Percentiles rank a stretch among this genome's conserved stretches.
Conservation (phyloP, 1,140 invertebrate species). For the Zaprionus nigranus region DNA sequence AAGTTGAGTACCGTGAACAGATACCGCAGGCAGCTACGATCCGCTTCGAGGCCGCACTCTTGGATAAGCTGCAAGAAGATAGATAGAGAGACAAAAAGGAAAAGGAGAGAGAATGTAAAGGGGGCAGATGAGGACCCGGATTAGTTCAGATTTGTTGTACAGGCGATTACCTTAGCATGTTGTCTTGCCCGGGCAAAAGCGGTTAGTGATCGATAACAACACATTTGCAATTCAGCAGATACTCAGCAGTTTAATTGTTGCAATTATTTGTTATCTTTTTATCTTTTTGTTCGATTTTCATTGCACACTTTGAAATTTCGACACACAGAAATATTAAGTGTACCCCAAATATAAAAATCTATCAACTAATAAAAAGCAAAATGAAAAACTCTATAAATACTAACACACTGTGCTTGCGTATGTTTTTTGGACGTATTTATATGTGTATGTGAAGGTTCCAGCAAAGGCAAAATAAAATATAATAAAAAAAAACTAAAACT, state of each 20-base stretch:
- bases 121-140: slow-evolving; percentile 3
- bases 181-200: slow-evolving; percentile 51
- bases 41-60: slow-evolving; percentile 93
- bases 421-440: background rate
- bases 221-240: slow-evolving; percentile 52
- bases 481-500: slow-evolving; percentile 8
- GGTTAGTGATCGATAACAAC: slow-evolving; percentile 58
- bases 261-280: slow-evolving; percentile 43
- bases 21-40: slow-evolving; percentile 94
- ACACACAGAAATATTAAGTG: slow-evolving; percentile 42
- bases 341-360: slow-evolving; percentile 23
- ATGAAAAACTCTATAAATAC: slow-evolving; percentile 11
- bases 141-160: slow-evolving; percentile 27
- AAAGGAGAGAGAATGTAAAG: background rate
- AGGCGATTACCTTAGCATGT: slow-evolving; percentile 47
- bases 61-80: slow-evolving; percentile 88
- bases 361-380: slow-evolving; percentile 13
- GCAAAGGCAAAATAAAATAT: slow-evolving; percentile 6
- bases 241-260: slow-evolving; percentile 47
- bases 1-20: slow-evolving; percentile 91
- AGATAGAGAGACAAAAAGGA: background rate
- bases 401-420: slow-evolving; percentile 5
- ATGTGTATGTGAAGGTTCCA: slow-evolving; percentile 31
- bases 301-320: slow-evolving; percentile 72
- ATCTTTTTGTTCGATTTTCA: slow-evolving; percentile 71